Conservation (phyloP, 2,888 invertebrate genomes). For the Xanthia icteritia region DNA sequence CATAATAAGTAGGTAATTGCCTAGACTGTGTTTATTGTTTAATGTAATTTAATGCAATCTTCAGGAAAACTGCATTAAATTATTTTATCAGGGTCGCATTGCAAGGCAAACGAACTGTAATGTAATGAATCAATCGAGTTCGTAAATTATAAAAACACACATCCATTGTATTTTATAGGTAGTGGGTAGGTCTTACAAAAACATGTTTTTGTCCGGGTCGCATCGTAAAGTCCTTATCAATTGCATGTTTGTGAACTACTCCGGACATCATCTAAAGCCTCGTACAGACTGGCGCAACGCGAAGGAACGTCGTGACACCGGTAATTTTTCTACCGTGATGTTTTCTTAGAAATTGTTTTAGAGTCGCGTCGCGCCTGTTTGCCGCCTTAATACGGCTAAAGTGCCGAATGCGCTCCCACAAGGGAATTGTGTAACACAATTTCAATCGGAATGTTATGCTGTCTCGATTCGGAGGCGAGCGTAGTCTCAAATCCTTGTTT, state of each 20-base stretch:
- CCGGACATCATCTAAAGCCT: conserved; percentile 8
- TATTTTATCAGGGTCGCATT: conserved; percentile 45
- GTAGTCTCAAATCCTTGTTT: neutral
- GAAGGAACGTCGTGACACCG: too few species aligned
- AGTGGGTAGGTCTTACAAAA: conserved; percentile 32
- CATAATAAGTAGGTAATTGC: conserved; percentile 14
- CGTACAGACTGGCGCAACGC: too few species aligned
- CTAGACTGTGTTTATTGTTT: conserved; percentile 14
- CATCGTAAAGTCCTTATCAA: conserved; percentile 26
- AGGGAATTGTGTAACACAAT: neutral
- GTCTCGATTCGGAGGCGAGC: neutral
- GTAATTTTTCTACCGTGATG: too few species aligned
- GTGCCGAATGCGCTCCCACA: conserved; percentile 16
- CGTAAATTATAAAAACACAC: conserved; percentile 6
- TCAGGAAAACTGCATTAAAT: conserved; percentile 28
- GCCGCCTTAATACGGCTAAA: neutral
- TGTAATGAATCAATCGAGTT: conserved; percentile 26
- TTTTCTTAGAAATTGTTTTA: too few species aligned
- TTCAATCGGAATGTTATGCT: neutral
- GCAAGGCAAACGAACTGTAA: conserved; percentile 46
- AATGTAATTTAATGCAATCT: conserved; percentile 21
- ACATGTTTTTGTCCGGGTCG: conserved; percentile 40
- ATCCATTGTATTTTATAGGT: conserved; percentile 8
- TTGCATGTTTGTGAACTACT: conserved; percentile 29
- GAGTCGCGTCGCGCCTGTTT: too few species aligned